Base-by-base conservation (phyloP, 2,113 vertebrate genomes). In the Elanus axillaris region DNA sequence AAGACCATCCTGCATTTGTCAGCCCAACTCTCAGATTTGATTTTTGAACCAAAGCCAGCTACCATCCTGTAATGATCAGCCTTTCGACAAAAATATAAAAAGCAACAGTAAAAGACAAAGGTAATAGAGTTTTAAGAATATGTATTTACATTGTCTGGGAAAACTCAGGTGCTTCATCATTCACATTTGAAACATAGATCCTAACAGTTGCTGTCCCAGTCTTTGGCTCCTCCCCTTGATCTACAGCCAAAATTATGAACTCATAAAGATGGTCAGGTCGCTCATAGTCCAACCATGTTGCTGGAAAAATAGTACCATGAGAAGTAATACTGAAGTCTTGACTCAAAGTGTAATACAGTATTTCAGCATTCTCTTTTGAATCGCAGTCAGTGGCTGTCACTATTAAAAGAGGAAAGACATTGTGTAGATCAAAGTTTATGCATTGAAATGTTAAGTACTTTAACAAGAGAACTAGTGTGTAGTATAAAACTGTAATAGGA, bases 321-420 rank as follows among this genome's bases (percentile, higher is more conserved):
- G 98, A 94, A 34, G 99, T 99, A 40, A 99, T 98, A 53, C 96
- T 98, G 85, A 99, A 99, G 92, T 99, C 99, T 48, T 98, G 98
- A 92, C 98, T 99, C 95, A 99, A 95, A 11, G 98, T 98, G 95
- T 99, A 98, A 95, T 99, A 99, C 4, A 98, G 97, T 90, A 99
- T 81, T 75, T 99, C 98, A 0, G 98, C 98, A 48, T 99, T 99
- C 94, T 98, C 97, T 62, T 98, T 98, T 1, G 99, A 99, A 97
- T 99, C 99, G 27, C 99, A 99, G 97, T 99, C 99, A 42, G 93
- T 99, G 95, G 99, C 99, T 34, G 98, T 98, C 96, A 99, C 99
- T 99, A 17, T 69, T 13, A 80, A 86, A 53, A 73, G 5, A 86
- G 50, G 29, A 92, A 82, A 94, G 58, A 74, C 38, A 91, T 17